Conservation (phyloP, 2,888 invertebrate species). For the Ectemnius cavifrons region DNA sequence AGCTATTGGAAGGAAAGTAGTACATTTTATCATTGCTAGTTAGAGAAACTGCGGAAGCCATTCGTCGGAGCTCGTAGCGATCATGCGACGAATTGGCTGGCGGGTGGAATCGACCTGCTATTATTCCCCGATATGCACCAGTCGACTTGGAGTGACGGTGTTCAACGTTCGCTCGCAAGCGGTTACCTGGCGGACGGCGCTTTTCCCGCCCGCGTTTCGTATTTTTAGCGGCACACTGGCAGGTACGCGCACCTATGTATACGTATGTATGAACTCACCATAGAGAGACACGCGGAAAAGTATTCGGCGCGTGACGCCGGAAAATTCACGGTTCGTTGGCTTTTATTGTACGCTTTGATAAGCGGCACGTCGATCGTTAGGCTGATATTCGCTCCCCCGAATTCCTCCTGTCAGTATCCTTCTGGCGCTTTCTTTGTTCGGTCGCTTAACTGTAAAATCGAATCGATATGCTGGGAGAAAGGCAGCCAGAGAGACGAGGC, state of each 20-base stretch:
- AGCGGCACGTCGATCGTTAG: conserved; percentile 41
- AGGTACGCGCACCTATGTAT: too few relatives aligned
- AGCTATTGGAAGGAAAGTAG: too few relatives aligned
- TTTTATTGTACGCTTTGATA: conserved; percentile 56
- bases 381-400: conserved; percentile 37
- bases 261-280: too few relatives aligned
- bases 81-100: too few relatives aligned
- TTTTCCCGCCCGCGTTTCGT: background rate
- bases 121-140: background rate
- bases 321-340: conserved; percentile 56
- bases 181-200: background rate
- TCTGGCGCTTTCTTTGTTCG: conserved; percentile 36
- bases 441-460: conserved; percentile 44
- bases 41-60: too few relatives aligned
- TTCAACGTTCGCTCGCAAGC: too few relatives aligned
- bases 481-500: background rate
- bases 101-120: too few relatives aligned
- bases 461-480: conserved; percentile 18
- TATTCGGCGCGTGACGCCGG: conserved; percentile 48
- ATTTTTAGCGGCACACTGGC: too few relatives aligned
- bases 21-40: too few relatives aligned
- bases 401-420: conserved; percentile 43
- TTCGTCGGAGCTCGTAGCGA: too few relatives aligned
- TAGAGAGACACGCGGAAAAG: conserved; percentile 27
- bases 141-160: too few relatives aligned